Evolutionary conservation across 2,888 invertebrate genomes (phyloP), one percentile per base, ranked within the genome.

Genomic region (Hecatera dysodea): DNA sequence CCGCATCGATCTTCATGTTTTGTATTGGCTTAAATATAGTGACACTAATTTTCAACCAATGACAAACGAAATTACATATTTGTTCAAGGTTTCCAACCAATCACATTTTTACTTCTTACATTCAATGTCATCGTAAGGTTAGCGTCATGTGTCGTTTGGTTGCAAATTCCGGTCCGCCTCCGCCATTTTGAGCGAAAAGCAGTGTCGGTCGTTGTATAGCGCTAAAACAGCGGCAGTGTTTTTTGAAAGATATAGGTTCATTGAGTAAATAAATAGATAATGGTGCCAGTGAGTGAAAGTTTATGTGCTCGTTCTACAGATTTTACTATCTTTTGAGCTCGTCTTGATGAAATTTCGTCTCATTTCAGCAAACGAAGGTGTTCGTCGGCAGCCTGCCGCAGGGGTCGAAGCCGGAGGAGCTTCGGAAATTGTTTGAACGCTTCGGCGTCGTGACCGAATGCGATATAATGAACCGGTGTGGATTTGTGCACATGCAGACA

Each of bases 401-500:
- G 87, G 98, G 98, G 86, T 98, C 98, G 82, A 97, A 98, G 87
- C 97, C 97, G 67, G 98, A 98, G 87, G 98, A 99, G 87, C 96
- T 99, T 57, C 96, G 98, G 59, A 97, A 97, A 81, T 95, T 99
- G 62, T 99, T 99, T 94, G 97, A 98, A 83, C 97, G 98, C 65
- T 98, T 98, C 93, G 99, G 99, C 57, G 97, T 97, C 68, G 99
- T 99, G 9, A 98, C 98, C 24, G 99, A 99, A 93, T 99, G 99
- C 93, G 99, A 99, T 91, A 98, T 99, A 72, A 98, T 99, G 96
- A 99, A 99, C 92, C 97, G 98, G 75, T 99, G 98, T 93, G 99
- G 99, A 15, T 99, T 99, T 95, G 98, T 99, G 62, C 99, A 99
- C 93, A 97, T 98, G 97, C 97, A 98, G 89, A 97, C 97, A 27